Percentiles rank a stretch among this genome's conserved stretches.
These are phyloP conservation scores for Eledone cirrhosa DNA, from an alignment of 2,888 invertebrate genomes.

Conservation along the genomic window DNA sequence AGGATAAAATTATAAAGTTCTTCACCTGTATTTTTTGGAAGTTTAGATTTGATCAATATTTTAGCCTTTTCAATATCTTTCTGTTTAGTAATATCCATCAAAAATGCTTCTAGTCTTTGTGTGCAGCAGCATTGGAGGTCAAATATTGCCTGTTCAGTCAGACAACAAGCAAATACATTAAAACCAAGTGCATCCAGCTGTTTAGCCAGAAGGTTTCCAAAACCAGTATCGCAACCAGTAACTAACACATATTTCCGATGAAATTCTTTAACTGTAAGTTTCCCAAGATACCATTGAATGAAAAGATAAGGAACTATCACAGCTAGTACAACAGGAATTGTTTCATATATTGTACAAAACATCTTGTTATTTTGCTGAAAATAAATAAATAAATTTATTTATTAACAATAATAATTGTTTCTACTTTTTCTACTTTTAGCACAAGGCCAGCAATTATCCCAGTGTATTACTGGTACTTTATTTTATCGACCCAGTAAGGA, in stretches of 20 bases:
- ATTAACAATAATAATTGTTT: too few species aligned
- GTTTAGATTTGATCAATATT: slow-evolving; percentile 33
- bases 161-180: slow-evolving; percentile 48
- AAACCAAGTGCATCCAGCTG: slow-evolving; percentile 45
- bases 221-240: slow-evolving; percentile 58
- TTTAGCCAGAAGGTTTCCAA: slow-evolving; percentile 49
- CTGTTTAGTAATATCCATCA: slow-evolving; percentile 40
- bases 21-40: slow-evolving; percentile 45
- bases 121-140: slow-evolving; percentile 38
- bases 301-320: too few species aligned
- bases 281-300: slow-evolving; percentile 33
- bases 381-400: too few species aligned
- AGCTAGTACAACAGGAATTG: too few species aligned
- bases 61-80: slow-evolving; percentile 39
- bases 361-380: too few species aligned
- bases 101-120: slow-evolving; percentile 36
- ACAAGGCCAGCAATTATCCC: too few species aligned
- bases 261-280: slow-evolving; percentile 37
- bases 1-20: not conserved
- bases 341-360: too few species aligned
- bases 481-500: too few species aligned
- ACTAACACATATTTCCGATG: slow-evolving; percentile 46
- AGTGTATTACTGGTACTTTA: too few species aligned
- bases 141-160: slow-evolving; percentile 40
- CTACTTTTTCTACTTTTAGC: too few species aligned